Evolutionary conservation across 1,140 invertebrate species (phyloP), one percentile per base, ranked within the genome.

Genomic region (Triops cancriformis): DNA sequence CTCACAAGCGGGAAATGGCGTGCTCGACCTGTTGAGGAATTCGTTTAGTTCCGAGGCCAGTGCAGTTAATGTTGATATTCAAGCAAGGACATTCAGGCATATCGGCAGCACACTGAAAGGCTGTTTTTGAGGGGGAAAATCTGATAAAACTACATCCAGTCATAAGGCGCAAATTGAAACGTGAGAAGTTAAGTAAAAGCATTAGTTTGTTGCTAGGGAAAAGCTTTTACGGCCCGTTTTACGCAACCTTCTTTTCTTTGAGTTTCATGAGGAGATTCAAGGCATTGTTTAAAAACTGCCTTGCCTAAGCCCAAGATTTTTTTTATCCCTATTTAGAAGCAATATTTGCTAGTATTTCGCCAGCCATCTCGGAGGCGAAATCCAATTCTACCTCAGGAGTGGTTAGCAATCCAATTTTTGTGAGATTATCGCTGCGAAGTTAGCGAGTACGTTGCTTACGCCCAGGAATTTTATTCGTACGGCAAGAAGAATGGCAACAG

Each of bases 1-100:
- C 84, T 83, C 77, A 84, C 83, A 83, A 84, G 74, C 80, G 81
- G 64, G 83, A 82, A 23, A 85, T 84, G 73, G 80, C 82, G 72
- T 80, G 79, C 79, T 85, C 84, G 14, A 82, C 80, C 37, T 84
- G 82, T 9, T 80, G 76, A 1, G 84, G 84, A 2, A 85, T 76
- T 1, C 31, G 26, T 3, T 23, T 41, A 18, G 85, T 76, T 2
- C 80, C 78, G 2, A 81, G 78, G 18, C 80, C 79, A 1, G 82
- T 82, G 76, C 84, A 85, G 77, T 85, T 84, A 27, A 85, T 83
- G 31, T 82, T 80, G 14, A 83, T 80, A 77, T 85, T 83, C 75
- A 79, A 80, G 76, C 84, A 85, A 64, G 82, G 80, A 76, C 84
- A 85, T n/a, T 80, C 23, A 1, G 79, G 79, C 14, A 81, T 82